Percentiles rank a stretch among this genome's conserved stretches.
phyloP scores from a whole-genome alignment of 2,888 invertebrate species.

The Ochropleura leucogaster region DNA sequence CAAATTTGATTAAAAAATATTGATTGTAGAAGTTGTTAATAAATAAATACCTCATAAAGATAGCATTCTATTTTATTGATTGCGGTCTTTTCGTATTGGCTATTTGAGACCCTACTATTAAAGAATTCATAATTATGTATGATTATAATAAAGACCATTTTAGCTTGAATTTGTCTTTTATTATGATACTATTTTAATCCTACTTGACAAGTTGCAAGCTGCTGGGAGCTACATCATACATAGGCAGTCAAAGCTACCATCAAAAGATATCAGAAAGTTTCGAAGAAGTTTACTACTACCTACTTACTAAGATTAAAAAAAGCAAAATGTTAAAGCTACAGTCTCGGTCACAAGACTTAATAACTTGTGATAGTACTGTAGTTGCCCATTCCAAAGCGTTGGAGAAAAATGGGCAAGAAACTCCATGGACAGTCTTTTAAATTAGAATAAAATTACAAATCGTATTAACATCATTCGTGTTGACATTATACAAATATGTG shows the following conservation, averaged over 20 bases:
- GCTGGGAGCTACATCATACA: neutral
- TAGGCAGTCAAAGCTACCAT: neutral
- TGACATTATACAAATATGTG: no score
- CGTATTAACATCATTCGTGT: no score
- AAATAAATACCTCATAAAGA: constrained; percentile 64
- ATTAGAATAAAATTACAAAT: no score
- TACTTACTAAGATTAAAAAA: no score
- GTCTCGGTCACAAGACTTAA: no score
- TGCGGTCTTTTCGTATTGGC: constrained; percentile 50
- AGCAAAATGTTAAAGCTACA: no score
- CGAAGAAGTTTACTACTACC: neutral
- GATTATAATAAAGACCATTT: constrained; percentile 73
- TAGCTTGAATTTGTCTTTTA: constrained; percentile 74
- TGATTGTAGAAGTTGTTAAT: constrained; percentile 54
- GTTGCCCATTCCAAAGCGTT: no score
- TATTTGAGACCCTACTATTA: constrained; percentile 49
- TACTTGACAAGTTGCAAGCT: neutral
- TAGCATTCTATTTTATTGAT: constrained; percentile 53
- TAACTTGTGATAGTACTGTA: no score
- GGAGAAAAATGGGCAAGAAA: no score
- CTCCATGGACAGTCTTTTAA: no score
- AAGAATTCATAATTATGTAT: constrained; percentile 57
- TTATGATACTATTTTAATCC: constrained; percentile 23
- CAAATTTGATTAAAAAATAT: constrained; percentile 46
- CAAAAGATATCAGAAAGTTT: neutral